Base-by-base conservation (phyloP, 2,888 invertebrate species). In the Scaptomyza caliginosa region DNA sequence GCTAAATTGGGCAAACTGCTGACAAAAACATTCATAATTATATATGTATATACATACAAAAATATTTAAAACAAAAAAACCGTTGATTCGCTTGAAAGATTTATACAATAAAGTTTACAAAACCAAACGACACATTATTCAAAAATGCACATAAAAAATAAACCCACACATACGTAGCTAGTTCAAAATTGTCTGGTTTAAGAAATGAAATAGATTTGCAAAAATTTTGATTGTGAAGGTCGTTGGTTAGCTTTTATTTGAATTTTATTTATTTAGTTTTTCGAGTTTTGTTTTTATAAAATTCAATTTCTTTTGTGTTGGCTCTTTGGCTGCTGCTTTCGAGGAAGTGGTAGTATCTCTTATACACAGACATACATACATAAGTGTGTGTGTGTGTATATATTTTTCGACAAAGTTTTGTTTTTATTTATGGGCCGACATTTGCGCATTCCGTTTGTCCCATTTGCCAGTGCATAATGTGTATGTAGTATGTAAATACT, bases 351-450 rank as follows among this genome's bases (percentile, higher is more conserved):
- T 62, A 34, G 46, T 51, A 45, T 34, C 32, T 40, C 59, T 60
- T 52, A 58, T 68, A 10, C 13, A 24, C 6, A 23, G 23, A 28
- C n/a, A 45, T 26, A 8, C 5, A 7, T 3, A 16, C 16, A 34
- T 16, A 34, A 3, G 16, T 1, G 3, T 8, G 16, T 1, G 3
- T 32, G n/a, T 4, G n/a, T 1, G n/a, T n/a, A 13, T 32, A 13
- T 7, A 32, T 13, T 56, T 36, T 58, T 62, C 55, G 54, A 57
- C 59, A 69, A 75, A 52, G 38, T 52, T 65, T 40, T 40, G 36
- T 51, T 67, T 68, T 83, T 86, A 83, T 83, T 86, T 83, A 83
- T 83, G 85, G 76, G 76, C 64, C 69, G 76, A 81, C 87, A 83
- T 86, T 83, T 83, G 82, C 68, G 71, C 82, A 83, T 86, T 86